These are phyloP conservation scores for Gryon sp. DNA, from an alignment of 1,140 invertebrate species.

Conservation along the genomic window DNA sequence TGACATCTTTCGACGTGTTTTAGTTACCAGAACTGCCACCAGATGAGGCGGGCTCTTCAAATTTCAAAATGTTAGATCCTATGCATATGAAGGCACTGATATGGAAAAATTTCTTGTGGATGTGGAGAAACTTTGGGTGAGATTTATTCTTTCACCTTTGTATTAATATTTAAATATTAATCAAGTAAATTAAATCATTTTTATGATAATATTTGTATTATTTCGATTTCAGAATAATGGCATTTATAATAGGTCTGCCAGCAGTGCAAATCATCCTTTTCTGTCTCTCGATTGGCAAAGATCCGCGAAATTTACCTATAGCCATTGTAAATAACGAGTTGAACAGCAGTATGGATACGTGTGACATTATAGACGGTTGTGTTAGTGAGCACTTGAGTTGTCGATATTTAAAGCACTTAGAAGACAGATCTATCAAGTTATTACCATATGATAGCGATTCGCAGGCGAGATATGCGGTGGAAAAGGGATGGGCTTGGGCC, in stretches of 20 bases:
- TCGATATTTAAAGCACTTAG: conserved; percentile 85
- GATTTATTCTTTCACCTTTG: too few species aligned
- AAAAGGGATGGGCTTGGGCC: conserved; percentile 88
- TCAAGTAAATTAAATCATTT: not conserved
- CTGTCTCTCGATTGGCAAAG: conserved; percentile 95
- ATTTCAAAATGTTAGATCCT: conserved; percentile 83
- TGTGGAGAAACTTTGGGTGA: conserved; percentile 95
- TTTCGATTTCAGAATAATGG: conserved; percentile 83
- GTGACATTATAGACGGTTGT: conserved; percentile 80
- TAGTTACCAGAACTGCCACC: conserved; percentile 70
- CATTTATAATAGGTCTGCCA: conserved; percentile 95
- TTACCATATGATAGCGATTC: conserved; percentile 79
- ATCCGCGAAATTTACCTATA: conserved; percentile 90
- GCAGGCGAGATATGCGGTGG: conserved; percentile 85
- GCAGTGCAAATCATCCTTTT: conserved; percentile 96
- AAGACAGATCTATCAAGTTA: conserved; percentile 82
- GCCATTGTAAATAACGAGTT: conserved; percentile 93
- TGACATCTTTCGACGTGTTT: not conserved
- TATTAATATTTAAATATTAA: conserved; percentile 31
- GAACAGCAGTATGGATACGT: conserved; percentile 79
- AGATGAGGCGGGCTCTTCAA: conserved; percentile 69
- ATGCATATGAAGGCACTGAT: conserved; percentile 90
- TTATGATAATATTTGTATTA: not conserved
- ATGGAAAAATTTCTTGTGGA: conserved; percentile 94
- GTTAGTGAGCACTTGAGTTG: conserved; percentile 86